A percentile compares a stretch with the other conserved stretches of the same genome.
phyloP scores from a whole-genome alignment of 2,888 invertebrate genomes.

The Sphaerophoria rueppellii region DNA sequence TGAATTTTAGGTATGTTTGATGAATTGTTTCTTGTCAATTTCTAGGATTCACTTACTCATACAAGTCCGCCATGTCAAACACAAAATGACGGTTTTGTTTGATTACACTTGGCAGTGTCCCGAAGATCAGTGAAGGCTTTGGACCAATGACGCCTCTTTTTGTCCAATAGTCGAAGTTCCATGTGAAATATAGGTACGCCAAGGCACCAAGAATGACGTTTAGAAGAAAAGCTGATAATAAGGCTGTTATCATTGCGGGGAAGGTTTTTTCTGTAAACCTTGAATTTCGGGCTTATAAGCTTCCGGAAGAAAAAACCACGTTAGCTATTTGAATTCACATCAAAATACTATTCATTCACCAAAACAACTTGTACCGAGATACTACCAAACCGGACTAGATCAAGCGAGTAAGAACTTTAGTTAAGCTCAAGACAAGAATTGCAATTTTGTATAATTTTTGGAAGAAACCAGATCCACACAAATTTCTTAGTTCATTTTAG shows the following conservation, averaged over 20 bases:
- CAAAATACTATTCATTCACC: no score
- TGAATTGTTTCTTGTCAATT: not conserved
- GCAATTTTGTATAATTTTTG: no score
- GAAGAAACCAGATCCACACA: no score
- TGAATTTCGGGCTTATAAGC: no score
- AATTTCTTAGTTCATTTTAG: no score
- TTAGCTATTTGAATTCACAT: no score
- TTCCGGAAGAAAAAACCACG: no score
- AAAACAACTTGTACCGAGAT: no score
- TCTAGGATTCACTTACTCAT: conserved; percentile 41
- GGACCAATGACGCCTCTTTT: conserved; percentile 48
- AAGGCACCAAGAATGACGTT: not conserved
- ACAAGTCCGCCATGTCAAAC: conserved; percentile 46
- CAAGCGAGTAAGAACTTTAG: no score
- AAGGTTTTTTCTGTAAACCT: not conserved
- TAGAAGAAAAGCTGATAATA: not conserved
- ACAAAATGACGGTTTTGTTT: conserved; percentile 36
- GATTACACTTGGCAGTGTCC: conserved; percentile 41
- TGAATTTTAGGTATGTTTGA: not conserved
- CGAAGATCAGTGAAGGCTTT: conserved; percentile 25
- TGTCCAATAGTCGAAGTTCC: conserved; percentile 57
- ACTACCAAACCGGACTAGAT: no score
- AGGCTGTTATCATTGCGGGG: not conserved
- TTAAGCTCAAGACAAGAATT: no score
- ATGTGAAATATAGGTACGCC: conserved; percentile 36